These are phyloP conservation scores for Liasis olivaceus DNA, from an alignment of 2,797 vertebrate genomes.

Conservation along the genomic window DNA sequence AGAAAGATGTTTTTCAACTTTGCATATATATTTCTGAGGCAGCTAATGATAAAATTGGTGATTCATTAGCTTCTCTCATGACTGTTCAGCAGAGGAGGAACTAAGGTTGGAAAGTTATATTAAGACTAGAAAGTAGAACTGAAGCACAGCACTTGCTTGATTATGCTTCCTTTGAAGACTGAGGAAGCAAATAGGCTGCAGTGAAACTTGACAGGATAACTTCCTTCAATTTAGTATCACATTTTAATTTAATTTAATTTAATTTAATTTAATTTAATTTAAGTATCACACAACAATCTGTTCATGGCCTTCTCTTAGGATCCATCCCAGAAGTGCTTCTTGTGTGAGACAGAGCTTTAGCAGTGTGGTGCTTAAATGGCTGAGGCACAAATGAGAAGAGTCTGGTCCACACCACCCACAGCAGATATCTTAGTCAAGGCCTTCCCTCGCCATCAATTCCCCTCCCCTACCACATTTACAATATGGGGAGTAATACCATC, in stretches of 20 bases:
- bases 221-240: background rate
- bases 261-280: too few species aligned
- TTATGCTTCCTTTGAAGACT: conserved; percentile 39
- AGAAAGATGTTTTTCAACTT: conserved; percentile 63
- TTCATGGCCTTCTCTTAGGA: background rate
- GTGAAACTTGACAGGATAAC: background rate
- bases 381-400: too few species aligned
- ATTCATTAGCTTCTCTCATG: conserved; percentile 68
- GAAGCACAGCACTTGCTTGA: conserved; percentile 41
- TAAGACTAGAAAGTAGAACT: conserved; percentile 38
- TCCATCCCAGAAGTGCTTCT: background rate
- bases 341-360: background rate
- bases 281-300: background rate
- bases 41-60: conserved; percentile 71
- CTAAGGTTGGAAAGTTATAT: conserved; percentile 50
- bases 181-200: conserved; percentile 21
- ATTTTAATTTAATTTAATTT: too few species aligned
- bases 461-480: background rate
- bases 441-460: background rate
- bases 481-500: background rate
- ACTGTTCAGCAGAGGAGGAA: conserved; percentile 57
- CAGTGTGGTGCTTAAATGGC: background rate
- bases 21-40: conserved; percentile 68
- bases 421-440: background rate
- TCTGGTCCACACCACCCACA: background rate